Percentiles rank a stretch among this genome's conserved stretches.
phyloP scores from a whole-genome alignment of 2,888 invertebrate genomes.

The Acanthococcus lagerstroemiae region DNA sequence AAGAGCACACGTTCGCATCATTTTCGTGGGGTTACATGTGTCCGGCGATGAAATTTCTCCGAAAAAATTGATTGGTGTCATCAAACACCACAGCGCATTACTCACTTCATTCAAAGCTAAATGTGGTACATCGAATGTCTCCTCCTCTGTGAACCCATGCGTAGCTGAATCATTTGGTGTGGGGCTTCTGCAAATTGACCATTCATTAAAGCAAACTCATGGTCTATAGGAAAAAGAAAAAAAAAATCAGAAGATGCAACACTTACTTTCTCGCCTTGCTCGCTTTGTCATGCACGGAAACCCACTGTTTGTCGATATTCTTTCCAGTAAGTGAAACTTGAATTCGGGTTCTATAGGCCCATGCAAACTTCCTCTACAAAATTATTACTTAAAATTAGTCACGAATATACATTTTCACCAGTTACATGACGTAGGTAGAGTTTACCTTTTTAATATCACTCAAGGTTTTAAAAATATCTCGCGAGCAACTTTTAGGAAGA shows the following conservation, averaged over 20 bases:
- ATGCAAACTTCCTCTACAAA: constrained; percentile 65
- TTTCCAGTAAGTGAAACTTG: constrained; percentile 63
- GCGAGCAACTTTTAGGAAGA: constrained; percentile 73
- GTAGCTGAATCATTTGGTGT: background rate
- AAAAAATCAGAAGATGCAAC: no score
- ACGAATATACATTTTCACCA: background rate
- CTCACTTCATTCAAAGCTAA: constrained; percentile 89
- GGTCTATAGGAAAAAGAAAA: no score
- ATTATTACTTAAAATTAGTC: background rate
- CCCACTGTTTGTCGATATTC: constrained; percentile 43
- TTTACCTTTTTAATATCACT: constrained; percentile 44
- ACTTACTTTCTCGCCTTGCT: constrained; percentile 38
- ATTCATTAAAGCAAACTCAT: no score
- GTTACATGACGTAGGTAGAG: background rate
- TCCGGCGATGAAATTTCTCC: background rate
- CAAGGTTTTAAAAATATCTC: constrained; percentile 61
- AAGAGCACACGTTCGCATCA: background rate
- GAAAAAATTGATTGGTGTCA: background rate
- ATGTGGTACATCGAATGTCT: constrained; percentile 54
- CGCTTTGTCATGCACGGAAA: constrained; percentile 7
- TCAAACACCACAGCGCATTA: background rate
- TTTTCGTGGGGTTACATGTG: background rate
- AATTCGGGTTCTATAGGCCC: constrained; percentile 81
- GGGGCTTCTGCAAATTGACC: no score
- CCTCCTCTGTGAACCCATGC: background rate